Evolutionary conservation across 2,797 vertebrate species (phyloP).

Genomic region (Scolopax bukidnonensis): DNA sequence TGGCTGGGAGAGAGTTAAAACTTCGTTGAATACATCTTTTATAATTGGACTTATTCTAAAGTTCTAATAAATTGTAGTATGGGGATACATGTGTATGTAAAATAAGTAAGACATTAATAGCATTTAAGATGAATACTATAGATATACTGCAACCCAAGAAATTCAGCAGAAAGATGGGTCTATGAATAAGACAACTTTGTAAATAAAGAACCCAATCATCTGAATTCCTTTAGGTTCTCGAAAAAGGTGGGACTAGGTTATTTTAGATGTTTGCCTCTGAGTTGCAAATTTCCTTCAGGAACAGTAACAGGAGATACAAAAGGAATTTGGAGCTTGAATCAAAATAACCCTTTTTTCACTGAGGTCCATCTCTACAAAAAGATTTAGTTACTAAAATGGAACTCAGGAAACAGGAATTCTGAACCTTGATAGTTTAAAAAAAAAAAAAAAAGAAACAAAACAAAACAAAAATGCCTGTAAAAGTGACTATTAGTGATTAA

Average conservation of each 20-base stretch:
- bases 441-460: not conserved
- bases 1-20: not conserved
- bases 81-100: not conserved
- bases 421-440: not conserved
- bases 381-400: not conserved
- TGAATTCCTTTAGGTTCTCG: not conserved
- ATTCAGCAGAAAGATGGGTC: not conserved
- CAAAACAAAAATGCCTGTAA: not conserved
- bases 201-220: not conserved
- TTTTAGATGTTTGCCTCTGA: not conserved
- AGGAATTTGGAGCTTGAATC: not conserved
- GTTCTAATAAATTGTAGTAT: not conserved
- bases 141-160: not conserved
- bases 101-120: not conserved
- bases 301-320: not conserved
- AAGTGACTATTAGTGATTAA: not conserved
- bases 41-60: not conserved
- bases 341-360: not conserved
- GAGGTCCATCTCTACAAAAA: not conserved
- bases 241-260: not conserved
- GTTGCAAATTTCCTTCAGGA: not conserved
- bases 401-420: not conserved
- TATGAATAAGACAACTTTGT: not conserved
- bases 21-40: not conserved
- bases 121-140: not conserved